These are phyloP conservation scores for Moxostoma hubbsi DNA, from an alignment of 2,797 vertebrate species.

Conservation along the genomic window DNA sequence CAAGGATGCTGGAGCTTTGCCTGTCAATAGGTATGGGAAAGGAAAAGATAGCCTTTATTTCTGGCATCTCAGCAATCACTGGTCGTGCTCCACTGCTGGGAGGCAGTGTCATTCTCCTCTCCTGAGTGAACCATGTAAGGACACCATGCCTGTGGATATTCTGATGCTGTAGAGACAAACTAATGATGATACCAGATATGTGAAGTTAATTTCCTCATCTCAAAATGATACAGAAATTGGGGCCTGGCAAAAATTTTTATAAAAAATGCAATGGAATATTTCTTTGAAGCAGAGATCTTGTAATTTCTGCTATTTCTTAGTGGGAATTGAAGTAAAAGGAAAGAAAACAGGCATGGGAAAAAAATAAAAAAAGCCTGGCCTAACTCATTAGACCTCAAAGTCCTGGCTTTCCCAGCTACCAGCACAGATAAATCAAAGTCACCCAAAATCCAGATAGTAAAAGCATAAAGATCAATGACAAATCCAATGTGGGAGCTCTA, in stretches of 20 bases:
- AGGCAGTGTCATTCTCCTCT: slow-evolving; percentile 71
- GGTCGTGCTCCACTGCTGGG: slow-evolving; percentile 69
- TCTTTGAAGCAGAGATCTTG: slow-evolving; percentile 40
- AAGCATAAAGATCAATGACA: slow-evolving; percentile 41
- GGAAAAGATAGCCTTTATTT: slow-evolving; percentile 63
- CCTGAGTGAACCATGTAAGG: slow-evolving; percentile 29
- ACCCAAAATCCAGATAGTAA: slow-evolving; percentile 43
- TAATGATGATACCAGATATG: slow-evolving; percentile 38
- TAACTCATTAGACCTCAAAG: slow-evolving; percentile 56
- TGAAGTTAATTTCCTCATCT: slow-evolving; percentile 18
- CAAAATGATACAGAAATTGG: slow-evolving; percentile 31
- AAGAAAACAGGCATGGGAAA: slow-evolving; percentile 10
- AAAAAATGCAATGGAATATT: slow-evolving; percentile 14
- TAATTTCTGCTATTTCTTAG: slow-evolving; percentile 44
- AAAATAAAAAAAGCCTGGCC: slow-evolving; percentile 31
- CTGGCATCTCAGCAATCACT: slow-evolving; percentile 79
- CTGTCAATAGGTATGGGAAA: slow-evolving; percentile 69
- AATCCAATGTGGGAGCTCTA: slow-evolving; percentile 50
- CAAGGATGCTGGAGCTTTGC: slow-evolving; percentile 64
- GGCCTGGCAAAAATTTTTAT: slow-evolving; percentile 17
- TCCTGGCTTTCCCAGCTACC: slow-evolving; percentile 33
- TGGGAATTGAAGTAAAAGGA: slow-evolving; percentile 13
- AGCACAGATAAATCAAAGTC: slow-evolving; percentile 47
- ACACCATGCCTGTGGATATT: slow-evolving; percentile 10
- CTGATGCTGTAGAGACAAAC: slow-evolving; percentile 33